Evolutionary conservation across 2,113 vertebrate species (phyloP), one percentile per base, ranked within the genome.

Genomic region (cattle (Bos taurus)): DNA sequence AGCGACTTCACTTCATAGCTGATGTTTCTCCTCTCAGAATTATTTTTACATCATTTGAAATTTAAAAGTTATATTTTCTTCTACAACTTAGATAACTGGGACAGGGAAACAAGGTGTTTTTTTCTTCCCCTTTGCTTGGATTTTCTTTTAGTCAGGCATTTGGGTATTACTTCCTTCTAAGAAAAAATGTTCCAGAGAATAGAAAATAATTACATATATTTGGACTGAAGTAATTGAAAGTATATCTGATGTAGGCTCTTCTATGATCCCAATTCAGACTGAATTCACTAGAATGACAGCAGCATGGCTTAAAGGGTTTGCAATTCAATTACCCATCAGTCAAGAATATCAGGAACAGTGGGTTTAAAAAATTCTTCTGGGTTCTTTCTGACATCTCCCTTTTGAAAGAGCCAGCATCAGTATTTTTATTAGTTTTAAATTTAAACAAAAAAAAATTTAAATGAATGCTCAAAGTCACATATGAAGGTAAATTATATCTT

Each of bases 381-480:
- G 56, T 98, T 98, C 88, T 90, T 60, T 43, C 62, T 96, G 21
- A 62, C 28, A 97, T 92, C 1, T 86, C 88, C 87, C 94, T 98
- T 94, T 67, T 80, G 36, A 96, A 67, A 94, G 16, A 77, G 0
- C 19, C 6, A 94, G 56, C 71, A 90, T 90, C 80, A 26, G 87
- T 96, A 71, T 91, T 97, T 97, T 94, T 97, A 98, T 83, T 82
- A 82, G 56, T 93, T 97, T 98, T 97, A 90, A 95, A 97, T 98
- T 89, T 97, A 96, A 98, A 96, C 52, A 98, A 17, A 78, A 90
- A 90, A 43, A 43, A 6, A n/a, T 62, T 91, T 90, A 77, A 96
- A 97, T 96, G 97, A 98, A 98, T 96, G 86, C n/a, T 94, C 88
- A 12, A 56, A 88, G 80, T 93, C 64, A 80, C 88, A 94, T 74